Conservation (phyloP, 2,113 vertebrate species). For the Varanus salvator region DNA sequence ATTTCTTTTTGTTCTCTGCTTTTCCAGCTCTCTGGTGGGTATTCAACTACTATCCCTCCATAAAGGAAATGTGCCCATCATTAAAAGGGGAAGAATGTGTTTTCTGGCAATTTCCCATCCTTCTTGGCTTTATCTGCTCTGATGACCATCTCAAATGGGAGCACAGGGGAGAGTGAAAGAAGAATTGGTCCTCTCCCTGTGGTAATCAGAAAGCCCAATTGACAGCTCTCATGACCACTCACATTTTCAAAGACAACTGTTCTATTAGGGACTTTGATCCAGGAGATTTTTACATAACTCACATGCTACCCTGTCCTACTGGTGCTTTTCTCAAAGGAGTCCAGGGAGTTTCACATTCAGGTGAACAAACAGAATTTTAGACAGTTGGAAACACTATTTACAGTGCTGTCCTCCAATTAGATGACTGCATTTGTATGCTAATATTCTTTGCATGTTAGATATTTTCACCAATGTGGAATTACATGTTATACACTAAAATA, state of each 20-base stretch:
- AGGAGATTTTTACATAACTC: background rate
- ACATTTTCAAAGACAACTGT: no score
- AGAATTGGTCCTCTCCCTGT: background rate
- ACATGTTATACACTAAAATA: background rate
- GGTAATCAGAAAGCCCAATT: no score
- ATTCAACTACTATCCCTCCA: background rate
- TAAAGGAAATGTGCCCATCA: no score
- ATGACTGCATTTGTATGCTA: background rate
- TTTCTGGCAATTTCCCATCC: no score
- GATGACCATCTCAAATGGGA: background rate
- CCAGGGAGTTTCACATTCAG: background rate
- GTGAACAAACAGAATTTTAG: background rate
- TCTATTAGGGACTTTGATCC: background rate
- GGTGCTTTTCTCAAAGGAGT: background rate
- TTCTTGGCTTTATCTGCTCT: no score
- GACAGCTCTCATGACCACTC: background rate
- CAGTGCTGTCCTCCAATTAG: background rate
- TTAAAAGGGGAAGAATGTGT: no score
- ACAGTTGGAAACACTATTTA: background rate
- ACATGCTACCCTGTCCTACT: background rate
- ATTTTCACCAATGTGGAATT: background rate
- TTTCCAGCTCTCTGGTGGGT: background rate
- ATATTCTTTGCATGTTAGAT: background rate
- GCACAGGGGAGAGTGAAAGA: background rate
- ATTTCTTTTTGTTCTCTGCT: background rate